Percentiles rank a stretch among this genome's conserved stretches.
Conservation (phyloP, 2,888 invertebrate species). For the Diachrysia chrysitis region DNA sequence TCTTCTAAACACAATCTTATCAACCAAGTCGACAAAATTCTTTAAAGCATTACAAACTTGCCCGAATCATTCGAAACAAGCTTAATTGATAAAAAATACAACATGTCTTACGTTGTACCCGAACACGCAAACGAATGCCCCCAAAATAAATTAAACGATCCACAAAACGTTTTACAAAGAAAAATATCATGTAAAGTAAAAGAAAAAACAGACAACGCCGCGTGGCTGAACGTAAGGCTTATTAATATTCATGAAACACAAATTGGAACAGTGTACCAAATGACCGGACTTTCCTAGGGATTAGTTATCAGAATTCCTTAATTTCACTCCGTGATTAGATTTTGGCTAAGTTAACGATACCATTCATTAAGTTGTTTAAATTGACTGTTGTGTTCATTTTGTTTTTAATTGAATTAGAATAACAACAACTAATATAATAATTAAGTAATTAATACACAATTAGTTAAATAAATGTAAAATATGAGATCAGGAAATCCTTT, state of each 20-base stretch:
- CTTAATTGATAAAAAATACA: conserved; percentile 1
- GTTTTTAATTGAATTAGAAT: conserved; percentile 1
- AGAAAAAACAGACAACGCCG: conserved; percentile 41
- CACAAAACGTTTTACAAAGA: conserved; percentile 34
- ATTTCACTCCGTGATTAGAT: conserved; percentile 73
- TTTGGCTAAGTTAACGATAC: conserved; percentile 60
- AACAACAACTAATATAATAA: background rate
- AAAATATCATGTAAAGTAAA: conserved; percentile 43
- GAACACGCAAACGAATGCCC: conserved; percentile 5
- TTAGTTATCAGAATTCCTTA: conserved; percentile 78
- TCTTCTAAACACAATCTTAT: too few relatives aligned
- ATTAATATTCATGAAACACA: conserved; percentile 80
- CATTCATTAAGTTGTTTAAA: conserved; percentile 48
- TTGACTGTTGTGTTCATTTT: conserved; percentile 22
- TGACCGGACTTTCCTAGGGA: conserved; percentile 71
- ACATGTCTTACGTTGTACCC: background rate
- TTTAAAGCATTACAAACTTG: background rate
- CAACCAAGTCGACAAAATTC: background rate
- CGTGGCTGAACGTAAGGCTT: conserved; percentile 42
- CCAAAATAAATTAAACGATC: conserved; percentile 21
- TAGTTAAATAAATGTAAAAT: too few relatives aligned
- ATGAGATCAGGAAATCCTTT: too few relatives aligned
- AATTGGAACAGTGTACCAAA: conserved; percentile 75
- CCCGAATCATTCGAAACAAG: background rate
- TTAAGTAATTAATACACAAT: background rate